phyloP scores from a whole-genome alignment of 2,888 invertebrate genomes.

The Ramazzottius varieornatus region DNA sequence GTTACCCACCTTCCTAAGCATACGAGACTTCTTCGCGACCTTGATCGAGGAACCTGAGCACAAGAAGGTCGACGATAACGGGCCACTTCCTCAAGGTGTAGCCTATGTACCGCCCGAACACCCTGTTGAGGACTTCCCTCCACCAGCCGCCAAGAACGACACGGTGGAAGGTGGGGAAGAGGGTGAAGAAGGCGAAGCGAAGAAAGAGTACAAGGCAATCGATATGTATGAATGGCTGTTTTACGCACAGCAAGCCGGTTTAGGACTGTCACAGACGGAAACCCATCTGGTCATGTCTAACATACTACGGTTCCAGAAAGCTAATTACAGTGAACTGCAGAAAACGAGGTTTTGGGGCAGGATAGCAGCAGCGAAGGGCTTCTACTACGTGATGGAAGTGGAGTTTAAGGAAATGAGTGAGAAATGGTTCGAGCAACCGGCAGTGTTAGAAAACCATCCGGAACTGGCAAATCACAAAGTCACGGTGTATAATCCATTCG shows the following conservation, averaged over 20 bases:
- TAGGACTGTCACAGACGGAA: not conserved
- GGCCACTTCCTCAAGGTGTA: not conserved
- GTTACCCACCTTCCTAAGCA: not conserved
- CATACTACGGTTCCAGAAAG: not conserved
- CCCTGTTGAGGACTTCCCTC: not conserved
- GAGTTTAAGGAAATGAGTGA: not conserved
- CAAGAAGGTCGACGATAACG: not conserved
- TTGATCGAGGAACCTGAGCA: not conserved
- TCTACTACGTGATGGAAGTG: not conserved
- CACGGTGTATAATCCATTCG: not conserved
- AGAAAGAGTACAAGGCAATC: not conserved
- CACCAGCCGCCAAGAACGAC: not conserved
- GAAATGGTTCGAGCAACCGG: not conserved
- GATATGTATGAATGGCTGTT: conserved; percentile 3
- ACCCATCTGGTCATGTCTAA: not conserved
- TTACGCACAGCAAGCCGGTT: not conserved
- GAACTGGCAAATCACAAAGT: not conserved
- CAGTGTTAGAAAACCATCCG: not conserved
- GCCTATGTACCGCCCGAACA: not conserved
- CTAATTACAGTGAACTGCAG: not conserved
- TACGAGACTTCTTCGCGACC: not conserved
- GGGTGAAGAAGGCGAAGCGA: not conserved
- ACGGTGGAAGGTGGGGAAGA: not conserved
- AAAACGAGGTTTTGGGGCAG: not conserved
- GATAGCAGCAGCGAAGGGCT: not conserved